Evolutionary conservation across 2,113 vertebrate species (phyloP).

Genomic region (Oxyruncus cristatus): DNA sequence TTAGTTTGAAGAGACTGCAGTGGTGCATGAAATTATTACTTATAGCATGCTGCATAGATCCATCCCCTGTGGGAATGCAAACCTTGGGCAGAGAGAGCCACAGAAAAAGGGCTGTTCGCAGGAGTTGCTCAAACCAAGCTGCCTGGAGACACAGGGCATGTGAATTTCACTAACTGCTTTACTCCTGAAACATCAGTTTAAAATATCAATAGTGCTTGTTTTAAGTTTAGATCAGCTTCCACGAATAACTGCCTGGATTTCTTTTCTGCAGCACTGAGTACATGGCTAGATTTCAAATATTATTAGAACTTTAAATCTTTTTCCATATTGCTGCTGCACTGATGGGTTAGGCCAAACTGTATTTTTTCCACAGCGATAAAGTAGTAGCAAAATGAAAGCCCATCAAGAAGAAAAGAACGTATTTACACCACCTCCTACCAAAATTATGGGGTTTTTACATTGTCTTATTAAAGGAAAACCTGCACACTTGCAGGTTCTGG

Average conservation of each 20-base stretch:
- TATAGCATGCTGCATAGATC: constrained; percentile 76
- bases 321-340: not conserved
- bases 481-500: not conserved
- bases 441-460: not conserved
- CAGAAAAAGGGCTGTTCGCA: not conserved
- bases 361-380: not conserved
- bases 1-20: constrained; percentile 82
- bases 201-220: not conserved
- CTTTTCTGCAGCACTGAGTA: not conserved
- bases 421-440: not conserved
- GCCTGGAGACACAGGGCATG: not conserved
- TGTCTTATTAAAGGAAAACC: not conserved
- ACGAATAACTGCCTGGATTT: not conserved
- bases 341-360: not conserved
- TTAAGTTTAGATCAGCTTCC: constrained; percentile 3
- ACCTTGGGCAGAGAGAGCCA: constrained; percentile 63
- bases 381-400: not conserved
- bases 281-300: not conserved
- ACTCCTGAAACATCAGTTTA: not conserved
- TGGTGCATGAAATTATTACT: constrained; percentile 88
- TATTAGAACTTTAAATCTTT: constrained; percentile 21
- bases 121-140: not conserved
- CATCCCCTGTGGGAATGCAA: constrained; percentile 67
- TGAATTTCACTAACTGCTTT: not conserved
- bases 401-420: not conserved